A percentile compares a stretch with the other conserved stretches of the same genome.
Conservation (phyloP, 2,888 invertebrate genomes). For the Euphydryas editha region DNA sequence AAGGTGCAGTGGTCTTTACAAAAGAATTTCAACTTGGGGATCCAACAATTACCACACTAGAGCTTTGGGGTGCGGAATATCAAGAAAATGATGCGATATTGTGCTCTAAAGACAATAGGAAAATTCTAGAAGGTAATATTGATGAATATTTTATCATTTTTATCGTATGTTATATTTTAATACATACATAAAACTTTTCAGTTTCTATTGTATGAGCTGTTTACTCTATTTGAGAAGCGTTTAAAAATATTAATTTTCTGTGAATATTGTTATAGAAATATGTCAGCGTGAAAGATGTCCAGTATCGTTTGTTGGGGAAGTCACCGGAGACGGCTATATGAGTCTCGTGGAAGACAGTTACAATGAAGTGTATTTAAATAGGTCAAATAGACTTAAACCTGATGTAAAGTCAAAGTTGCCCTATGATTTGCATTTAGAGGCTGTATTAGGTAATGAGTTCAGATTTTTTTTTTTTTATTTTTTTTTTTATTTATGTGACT, state of each 20-base stretch:
- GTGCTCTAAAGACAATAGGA: slow-evolving; percentile 86
- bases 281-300: slow-evolving; percentile 95
- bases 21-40: slow-evolving; percentile 96
- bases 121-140: slow-evolving; percentile 81
- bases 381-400: slow-evolving; percentile 68
- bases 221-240: neutral
- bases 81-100: slow-evolving; percentile 97
- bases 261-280: slow-evolving; percentile 76
- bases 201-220: neutral
- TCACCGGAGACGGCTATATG: slow-evolving; percentile 93
- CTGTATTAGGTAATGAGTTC: slow-evolving; percentile 87
- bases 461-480: neutral
- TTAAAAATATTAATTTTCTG: neutral
- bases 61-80: slow-evolving; percentile 99
- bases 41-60: slow-evolving; percentile 95
- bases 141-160: too few species aligned
- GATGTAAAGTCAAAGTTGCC: slow-evolving; percentile 83
- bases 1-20: slow-evolving; percentile 95
- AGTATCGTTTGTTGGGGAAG: slow-evolving; percentile 95
- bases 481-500: slow-evolving; percentile 19
- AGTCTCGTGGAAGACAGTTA: slow-evolving; percentile 86
- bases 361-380: slow-evolving; percentile 61
- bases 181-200: too few species aligned
- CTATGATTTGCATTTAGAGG: slow-evolving; percentile 94
- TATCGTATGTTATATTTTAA: neutral